Conservation (phyloP, 2,888 invertebrate genomes). For the Pseudeuparius sepicola region DNA sequence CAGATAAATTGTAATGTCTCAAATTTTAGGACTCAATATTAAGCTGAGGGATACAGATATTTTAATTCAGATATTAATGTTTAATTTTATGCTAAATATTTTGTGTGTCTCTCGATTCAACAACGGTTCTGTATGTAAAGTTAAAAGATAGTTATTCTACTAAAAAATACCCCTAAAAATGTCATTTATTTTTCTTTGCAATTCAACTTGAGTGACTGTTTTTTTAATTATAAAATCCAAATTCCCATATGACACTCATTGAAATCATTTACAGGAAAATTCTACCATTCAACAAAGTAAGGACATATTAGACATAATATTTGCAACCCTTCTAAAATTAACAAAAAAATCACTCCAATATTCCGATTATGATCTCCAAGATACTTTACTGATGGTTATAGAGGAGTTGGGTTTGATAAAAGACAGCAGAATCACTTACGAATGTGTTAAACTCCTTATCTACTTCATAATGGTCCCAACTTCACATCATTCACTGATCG, state of each 20-base stretch:
- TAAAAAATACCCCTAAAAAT: too few relatives aligned
- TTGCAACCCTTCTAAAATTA: slow-evolving; percentile 41
- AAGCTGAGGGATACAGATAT: too few relatives aligned
- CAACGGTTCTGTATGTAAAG: too few relatives aligned
- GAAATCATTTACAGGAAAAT: slow-evolving; percentile 24
- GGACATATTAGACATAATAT: slow-evolving; percentile 36
- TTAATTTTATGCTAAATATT: too few relatives aligned
- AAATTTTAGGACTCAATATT: too few relatives aligned
- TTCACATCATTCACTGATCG: slow-evolving; percentile 47
- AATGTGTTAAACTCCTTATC: slow-evolving; percentile 43
- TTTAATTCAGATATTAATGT: too few relatives aligned
- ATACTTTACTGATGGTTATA: slow-evolving; percentile 44
- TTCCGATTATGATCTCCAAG: slow-evolving; percentile 45
- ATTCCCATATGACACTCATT: too few relatives aligned
- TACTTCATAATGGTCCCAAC: slow-evolving; percentile 55
- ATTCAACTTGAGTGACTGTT: too few relatives aligned
- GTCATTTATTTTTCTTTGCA: too few relatives aligned
- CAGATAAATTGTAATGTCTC: too few relatives aligned
- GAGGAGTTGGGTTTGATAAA: slow-evolving; percentile 39
- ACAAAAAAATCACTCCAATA: slow-evolving; percentile 43
- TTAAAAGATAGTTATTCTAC: too few relatives aligned
- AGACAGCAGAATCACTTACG: slow-evolving; percentile 16
- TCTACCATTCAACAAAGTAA: slow-evolving; percentile 25
- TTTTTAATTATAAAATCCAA: slow-evolving; percentile 9
- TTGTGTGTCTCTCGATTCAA: too few relatives aligned